Conservation (phyloP, 1,140 invertebrate genomes). For the Cotesia vestalis region DNA sequence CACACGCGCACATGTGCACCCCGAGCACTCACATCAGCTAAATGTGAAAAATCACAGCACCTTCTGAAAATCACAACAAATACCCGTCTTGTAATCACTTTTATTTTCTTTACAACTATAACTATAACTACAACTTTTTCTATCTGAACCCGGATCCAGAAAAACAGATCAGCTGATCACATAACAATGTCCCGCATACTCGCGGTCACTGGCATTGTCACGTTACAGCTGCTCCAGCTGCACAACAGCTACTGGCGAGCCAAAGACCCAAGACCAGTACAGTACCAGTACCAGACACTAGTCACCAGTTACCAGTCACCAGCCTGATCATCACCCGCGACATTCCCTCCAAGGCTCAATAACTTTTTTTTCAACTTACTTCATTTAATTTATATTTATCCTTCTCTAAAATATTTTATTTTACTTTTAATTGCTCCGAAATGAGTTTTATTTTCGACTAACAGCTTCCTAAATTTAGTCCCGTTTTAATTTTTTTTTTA, state of each 20-base stretch:
- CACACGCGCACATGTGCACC: conserved; percentile 46
- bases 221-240: conserved; percentile 50
- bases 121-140: not conserved
- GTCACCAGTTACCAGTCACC: too few species aligned
- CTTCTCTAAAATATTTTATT: too few species aligned
- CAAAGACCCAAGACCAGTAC: conserved; percentile 36
- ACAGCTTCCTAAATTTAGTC: too few species aligned
- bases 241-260: conserved; percentile 43
- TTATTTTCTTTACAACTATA: not conserved
- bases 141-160: conserved; percentile 28
- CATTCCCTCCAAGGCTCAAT: too few species aligned
- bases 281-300: too few species aligned
- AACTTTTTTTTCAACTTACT: too few species aligned
- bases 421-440: too few species aligned
- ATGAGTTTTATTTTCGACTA: too few species aligned
- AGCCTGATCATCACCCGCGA: too few species aligned
- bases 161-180: conserved; percentile 52
- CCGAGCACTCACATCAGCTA: conserved; percentile 34
- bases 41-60: not conserved
- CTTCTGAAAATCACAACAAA: not conserved
- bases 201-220: conserved; percentile 53
- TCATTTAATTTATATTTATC: too few species aligned
- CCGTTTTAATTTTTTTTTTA: too few species aligned
- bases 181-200: conserved; percentile 45
- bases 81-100: not conserved